phyloP scores from a whole-genome alignment of 2,113 vertebrate species.

The Nibea albiflora region DNA sequence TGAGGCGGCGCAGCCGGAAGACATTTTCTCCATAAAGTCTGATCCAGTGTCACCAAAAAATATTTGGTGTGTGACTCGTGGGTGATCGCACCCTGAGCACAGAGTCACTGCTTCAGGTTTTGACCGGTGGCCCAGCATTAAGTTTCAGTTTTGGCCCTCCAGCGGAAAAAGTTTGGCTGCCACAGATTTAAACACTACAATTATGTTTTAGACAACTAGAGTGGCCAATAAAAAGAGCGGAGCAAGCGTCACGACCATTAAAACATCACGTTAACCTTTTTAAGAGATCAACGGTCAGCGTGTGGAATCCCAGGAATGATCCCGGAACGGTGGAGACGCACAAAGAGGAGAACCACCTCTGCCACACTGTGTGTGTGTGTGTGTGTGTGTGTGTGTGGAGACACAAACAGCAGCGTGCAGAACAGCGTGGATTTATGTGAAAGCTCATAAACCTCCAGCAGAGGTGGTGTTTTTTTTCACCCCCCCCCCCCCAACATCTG shows the following conservation, averaged over 20 bases:
- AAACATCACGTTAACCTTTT: not conserved
- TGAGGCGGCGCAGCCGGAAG: too few species aligned
- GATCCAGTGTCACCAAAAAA: too few species aligned
- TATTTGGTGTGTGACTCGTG: too few species aligned
- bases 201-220: not conserved
- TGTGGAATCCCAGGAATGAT: not conserved
- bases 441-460: constrained; percentile 75
- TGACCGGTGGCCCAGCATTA: too few species aligned
- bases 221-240: not conserved
- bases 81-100: too few species aligned
- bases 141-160: too few species aligned
- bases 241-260: not conserved
- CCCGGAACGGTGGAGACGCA: not conserved
- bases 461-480: constrained; percentile 45
- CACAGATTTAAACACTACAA: not conserved
- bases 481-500: constrained; percentile 55
- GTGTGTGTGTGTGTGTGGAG: not conserved
- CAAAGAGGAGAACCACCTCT: not conserved
- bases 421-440: constrained; percentile 61
- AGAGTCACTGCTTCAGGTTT: too few species aligned
- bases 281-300: not conserved
- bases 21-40: too few species aligned
- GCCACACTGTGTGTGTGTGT: not conserved
- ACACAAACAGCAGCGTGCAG: constrained; percentile 1
- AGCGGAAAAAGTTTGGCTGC: too few species aligned